Evolutionary conservation across 2,797 vertebrate genomes (phyloP), one percentile per base, ranked within the genome.

Genomic region (Rhabdomys pumilio): DNA sequence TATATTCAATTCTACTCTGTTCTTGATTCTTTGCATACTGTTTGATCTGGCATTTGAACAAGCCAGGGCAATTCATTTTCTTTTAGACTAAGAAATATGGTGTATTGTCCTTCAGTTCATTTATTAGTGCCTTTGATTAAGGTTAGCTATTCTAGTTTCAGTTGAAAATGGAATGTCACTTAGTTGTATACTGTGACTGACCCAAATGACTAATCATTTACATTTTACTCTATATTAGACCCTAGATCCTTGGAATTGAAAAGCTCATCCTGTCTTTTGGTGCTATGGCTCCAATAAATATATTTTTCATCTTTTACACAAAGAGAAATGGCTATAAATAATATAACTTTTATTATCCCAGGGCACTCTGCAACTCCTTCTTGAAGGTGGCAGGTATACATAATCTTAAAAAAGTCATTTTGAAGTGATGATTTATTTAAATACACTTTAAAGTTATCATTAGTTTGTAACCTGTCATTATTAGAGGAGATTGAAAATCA

Each of bases 91-190:
- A 96, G 81, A 94, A 89, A 90, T 85, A 67, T 38, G 10, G 19
- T 79, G 12, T 57, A 59, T 55, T 73, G 17, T 95, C 41, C 26
- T 31, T 72, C 12, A 38, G 65, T n/a, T 97, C 77, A 89, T 93
- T 96, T 93, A 65, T 94, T 95, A 94, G 67, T 92, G 67, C 7
- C 47, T 91, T 72, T 91, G 93, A 96, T 94, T 96, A 96, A 89
- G 50, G 29, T 55, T 73, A 38, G 73, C 61, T 77, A 44, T 57
- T 65, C 22, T 50, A 88, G 63, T 38, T 93, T 94, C 67, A 59
- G 9, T 80, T 90, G 75, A 95, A 97, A 97, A 93, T 91, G 88
- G 96, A 97, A 94, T 95, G 93, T 94, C 89, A 95, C 57, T 87
- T 87, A 87, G 22, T 59, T 82, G 85, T 97, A 17, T 44, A 75